Conservation (phyloP, 2,113 vertebrate genomes). For the Paracanthobrama guichenoti region DNA sequence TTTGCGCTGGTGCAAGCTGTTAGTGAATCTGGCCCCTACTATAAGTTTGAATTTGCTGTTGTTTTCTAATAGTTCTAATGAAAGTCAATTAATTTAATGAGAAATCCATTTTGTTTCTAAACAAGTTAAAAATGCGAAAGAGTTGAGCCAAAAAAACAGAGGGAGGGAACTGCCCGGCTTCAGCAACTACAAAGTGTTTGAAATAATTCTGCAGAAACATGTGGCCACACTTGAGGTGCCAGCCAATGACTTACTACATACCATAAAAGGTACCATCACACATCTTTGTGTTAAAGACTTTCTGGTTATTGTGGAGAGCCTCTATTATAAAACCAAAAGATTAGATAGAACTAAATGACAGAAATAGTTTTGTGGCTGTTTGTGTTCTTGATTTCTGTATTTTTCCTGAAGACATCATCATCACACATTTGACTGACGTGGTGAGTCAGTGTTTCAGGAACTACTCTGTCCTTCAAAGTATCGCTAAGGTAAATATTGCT, state of each 20-base stretch:
- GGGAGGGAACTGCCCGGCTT: constrained; percentile 49
- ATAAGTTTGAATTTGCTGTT: no score
- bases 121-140: constrained; percentile 34
- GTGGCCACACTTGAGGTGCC: constrained; percentile 42
- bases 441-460: constrained; percentile 42
- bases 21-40: no score
- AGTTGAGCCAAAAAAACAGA: constrained; percentile 32
- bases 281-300: neutral
- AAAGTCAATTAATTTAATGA: no score
- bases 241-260: constrained; percentile 23
- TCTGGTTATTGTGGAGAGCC: no score
- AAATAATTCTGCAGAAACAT: constrained; percentile 48
- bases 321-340: neutral
- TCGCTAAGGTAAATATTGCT: constrained; percentile 43
- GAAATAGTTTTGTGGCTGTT: neutral
- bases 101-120: neutral
- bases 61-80: no score
- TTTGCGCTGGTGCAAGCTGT: no score
- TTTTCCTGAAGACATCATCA: constrained; percentile 43
- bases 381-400: neutral
- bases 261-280: constrained; percentile 42
- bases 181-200: constrained; percentile 52
- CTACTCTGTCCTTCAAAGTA: constrained; percentile 47
- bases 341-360: neutral
- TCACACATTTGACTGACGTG: constrained; percentile 41